Evolutionary conservation across 1,140 invertebrate genomes (phyloP).

Genomic region (Lepidurus couesii): DNA sequence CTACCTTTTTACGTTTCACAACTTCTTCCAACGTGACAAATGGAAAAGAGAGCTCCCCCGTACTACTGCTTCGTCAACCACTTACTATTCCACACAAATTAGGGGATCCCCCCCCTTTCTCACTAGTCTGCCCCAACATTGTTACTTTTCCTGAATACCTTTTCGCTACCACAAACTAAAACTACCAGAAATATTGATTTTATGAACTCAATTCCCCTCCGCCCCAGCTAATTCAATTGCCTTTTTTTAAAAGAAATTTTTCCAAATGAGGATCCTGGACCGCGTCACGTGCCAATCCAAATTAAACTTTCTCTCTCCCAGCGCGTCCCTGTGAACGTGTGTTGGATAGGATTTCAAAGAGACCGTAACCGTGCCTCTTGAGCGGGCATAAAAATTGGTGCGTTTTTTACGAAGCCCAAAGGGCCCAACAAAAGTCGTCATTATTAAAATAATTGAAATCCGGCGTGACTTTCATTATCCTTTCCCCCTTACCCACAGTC

Average conservation of each 20-base stretch:
- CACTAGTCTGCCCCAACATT: not conserved
- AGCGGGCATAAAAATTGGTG: not conserved
- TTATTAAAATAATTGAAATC: too few species aligned
- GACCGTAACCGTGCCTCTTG: not conserved
- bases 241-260: not conserved
- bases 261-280: not conserved
- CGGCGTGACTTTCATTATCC: too few species aligned
- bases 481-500: too few species aligned
- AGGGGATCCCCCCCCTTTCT: not conserved
- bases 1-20: not conserved
- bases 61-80: not conserved
- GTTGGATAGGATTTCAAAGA: not conserved
- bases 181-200: not conserved
- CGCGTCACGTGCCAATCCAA: not conserved
- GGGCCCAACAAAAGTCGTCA: too few species aligned
- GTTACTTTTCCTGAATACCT: not conserved
- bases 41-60: not conserved
- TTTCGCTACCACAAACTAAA: not conserved
- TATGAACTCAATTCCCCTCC: not conserved
- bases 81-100: not conserved
- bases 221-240: not conserved
- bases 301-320: not conserved
- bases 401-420: not conserved
- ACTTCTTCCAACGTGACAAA: not conserved
- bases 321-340: not conserved